Evolutionary conservation across 2,113 vertebrate species (phyloP), one percentile per base, ranked within the genome.

Genomic region (Myotis brandtii): DNA sequence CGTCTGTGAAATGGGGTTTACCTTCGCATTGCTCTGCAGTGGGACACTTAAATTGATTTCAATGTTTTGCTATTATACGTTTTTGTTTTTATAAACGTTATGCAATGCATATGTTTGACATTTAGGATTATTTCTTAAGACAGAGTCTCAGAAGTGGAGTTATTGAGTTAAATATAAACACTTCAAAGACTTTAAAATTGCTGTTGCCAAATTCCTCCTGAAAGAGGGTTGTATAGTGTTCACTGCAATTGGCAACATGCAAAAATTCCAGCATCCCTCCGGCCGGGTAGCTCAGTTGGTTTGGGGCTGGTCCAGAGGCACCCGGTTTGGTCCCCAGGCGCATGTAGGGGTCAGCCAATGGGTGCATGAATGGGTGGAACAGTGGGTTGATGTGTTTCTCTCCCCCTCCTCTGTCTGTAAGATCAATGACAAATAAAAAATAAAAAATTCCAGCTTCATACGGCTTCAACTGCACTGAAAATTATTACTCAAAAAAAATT

Each of bases 111-210:
- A 34, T 12, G 25, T 75, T 67, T 87, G 27, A 77, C 56, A 91
- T 27, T 91, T 81, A 70, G 25, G 32, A 48, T 21, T 69, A 43
- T 76, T 90, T 90, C 69, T 81, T 70, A 90, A 86, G 88, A 82
- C 13, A 67, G 50, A 72, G 9, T 92, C 88, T 92, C 75, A 79
- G 56, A 86, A 90, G 64, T 87, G 10, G 79, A 84, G 75, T 80
- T 64, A 72, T 3, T 14, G 30, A 83, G 40, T 69, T 69, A 86
- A 52, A 79, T 56, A 56, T 27, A 30, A 93, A 40, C 17, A 0
- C n/a, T 79, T 73, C 80, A n/a, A 50, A 91, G 56, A 70, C 13
- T 73, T 80, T 91, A 21, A 83, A 72, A 75, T 69, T 88, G 37
- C 27, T 92, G 32, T 40, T 64, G 70, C 23, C 34, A 30, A 85